These are phyloP conservation scores for Halcyon badia DNA, from an alignment of 2,797 vertebrate species.

Conservation along the genomic window DNA sequence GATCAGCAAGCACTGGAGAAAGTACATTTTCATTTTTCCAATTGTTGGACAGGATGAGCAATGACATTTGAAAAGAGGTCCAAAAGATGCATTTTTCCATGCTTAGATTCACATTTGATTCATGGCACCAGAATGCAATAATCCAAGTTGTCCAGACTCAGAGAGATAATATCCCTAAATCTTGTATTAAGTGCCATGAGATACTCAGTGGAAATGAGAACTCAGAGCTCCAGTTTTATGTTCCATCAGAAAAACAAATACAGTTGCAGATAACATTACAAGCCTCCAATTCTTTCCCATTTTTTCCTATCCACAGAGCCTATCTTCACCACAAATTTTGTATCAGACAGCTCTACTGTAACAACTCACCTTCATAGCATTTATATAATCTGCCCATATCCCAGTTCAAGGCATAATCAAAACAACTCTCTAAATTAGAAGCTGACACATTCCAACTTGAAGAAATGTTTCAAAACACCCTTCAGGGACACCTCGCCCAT, in stretches of 20 bases:
- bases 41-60: slow-evolving; percentile 41
- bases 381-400: neutral
- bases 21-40: slow-evolving; percentile 45
- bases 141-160: slow-evolving; percentile 38
- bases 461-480: slow-evolving; percentile 44
- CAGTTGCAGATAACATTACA: slow-evolving; percentile 21
- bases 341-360: neutral
- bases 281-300: neutral
- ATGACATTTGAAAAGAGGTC: slow-evolving; percentile 30
- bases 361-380: slow-evolving; percentile 6
- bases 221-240: slow-evolving; percentile 9
- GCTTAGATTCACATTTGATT: slow-evolving; percentile 60
- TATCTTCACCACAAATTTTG: neutral
- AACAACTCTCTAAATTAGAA: slow-evolving; percentile 32
- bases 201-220: slow-evolving; percentile 48
- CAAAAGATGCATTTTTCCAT: slow-evolving; percentile 61
- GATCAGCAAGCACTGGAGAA: neutral
- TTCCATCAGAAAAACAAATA: slow-evolving; percentile 56
- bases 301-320: neutral
- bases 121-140: slow-evolving; percentile 51
- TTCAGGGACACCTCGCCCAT: slow-evolving; percentile 35
- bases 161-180: slow-evolving; percentile 69
- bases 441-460: neutral
- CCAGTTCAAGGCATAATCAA: slow-evolving; percentile 9
- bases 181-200: slow-evolving; percentile 62